Evolutionary conservation across 2,888 invertebrate genomes (phyloP).

Genomic region (Prosopocoilus inquinatus): DNA sequence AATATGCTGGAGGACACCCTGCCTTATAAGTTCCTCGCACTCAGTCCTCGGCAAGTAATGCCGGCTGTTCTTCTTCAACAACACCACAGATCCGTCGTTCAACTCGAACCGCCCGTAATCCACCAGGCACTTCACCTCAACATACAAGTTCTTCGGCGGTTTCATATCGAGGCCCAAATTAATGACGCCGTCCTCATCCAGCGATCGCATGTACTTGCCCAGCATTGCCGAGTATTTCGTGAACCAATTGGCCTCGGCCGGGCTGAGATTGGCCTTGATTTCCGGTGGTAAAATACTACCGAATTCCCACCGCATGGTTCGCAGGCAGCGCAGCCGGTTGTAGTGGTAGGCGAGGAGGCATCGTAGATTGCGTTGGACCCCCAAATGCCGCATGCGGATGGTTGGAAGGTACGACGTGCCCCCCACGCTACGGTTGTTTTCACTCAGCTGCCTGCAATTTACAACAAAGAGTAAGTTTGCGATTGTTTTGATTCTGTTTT

Average conservation of each 20-base stretch:
- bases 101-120: conserved; percentile 95
- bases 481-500: too few species aligned
- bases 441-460: too few species aligned
- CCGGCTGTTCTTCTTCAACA: conserved; percentile 86
- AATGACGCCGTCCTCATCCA: conserved; percentile 78
- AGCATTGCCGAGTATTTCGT: conserved; percentile 82
- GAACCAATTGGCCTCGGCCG: conserved; percentile 86
- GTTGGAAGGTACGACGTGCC: conserved; percentile 53
- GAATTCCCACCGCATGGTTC: conserved; percentile 92
- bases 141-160: conserved; percentile 89
- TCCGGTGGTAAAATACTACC: conserved; percentile 88
- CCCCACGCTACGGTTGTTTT: neutral
- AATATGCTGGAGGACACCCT: conserved; percentile 83
- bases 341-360: conserved; percentile 83
- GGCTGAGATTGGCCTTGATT: conserved; percentile 74
- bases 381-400: conserved; percentile 80
- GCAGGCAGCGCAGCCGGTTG: conserved; percentile 76
- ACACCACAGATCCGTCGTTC: conserved; percentile 87
- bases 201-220: conserved; percentile 85
- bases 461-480: too few species aligned
- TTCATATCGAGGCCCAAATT: conserved; percentile 85
- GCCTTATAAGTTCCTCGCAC: conserved; percentile 86
- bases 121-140: conserved; percentile 85
- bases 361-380: conserved; percentile 83
- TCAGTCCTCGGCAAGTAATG: conserved; percentile 86